phyloP scores from a whole-genome alignment of 2,113 vertebrate species.

The Xyrauchen texanus region DNA sequence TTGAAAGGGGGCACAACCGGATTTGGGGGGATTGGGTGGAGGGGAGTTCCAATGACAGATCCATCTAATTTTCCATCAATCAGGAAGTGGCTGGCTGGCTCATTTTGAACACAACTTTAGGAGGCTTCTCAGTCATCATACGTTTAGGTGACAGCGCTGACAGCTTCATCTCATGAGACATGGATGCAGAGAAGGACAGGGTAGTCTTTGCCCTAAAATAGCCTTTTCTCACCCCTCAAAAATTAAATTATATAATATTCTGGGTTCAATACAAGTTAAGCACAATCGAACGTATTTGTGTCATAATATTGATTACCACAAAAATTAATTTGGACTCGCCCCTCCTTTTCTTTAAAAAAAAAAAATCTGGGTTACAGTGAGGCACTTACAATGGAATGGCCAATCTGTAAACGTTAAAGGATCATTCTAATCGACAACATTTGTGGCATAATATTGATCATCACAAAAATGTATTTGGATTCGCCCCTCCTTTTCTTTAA shows the following conservation, averaged over 20 bases:
- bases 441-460: too few relatives aligned
- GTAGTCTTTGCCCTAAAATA: constrained; percentile 18
- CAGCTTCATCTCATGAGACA: constrained; percentile 68
- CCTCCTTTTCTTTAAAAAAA: too few relatives aligned
- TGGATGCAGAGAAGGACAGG: constrained; percentile 52
- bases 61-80: constrained; percentile 76
- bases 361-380: too few relatives aligned
- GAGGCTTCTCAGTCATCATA: constrained; percentile 73
- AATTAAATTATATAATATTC: background rate
- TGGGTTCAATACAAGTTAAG: too few relatives aligned
- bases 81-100: constrained; percentile 64
- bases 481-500: too few relatives aligned
- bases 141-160: constrained; percentile 68
- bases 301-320: too few relatives aligned
- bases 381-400: too few relatives aligned
- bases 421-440: too few relatives aligned
- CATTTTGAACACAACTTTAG: constrained; percentile 67
- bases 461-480: too few relatives aligned
- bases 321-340: too few relatives aligned
- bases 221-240: constrained; percentile 32
- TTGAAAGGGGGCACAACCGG: constrained; percentile 18
- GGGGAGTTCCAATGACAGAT: constrained; percentile 63
- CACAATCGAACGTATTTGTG: too few relatives aligned
- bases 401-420: background rate
- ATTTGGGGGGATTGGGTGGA: background rate